A percentile compares a stretch with the other conserved stretches of the same genome.
These are phyloP conservation scores for Megalops cyprinoides DNA, from an alignment of 2,797 vertebrate species.

Conservation along the genomic window DNA sequence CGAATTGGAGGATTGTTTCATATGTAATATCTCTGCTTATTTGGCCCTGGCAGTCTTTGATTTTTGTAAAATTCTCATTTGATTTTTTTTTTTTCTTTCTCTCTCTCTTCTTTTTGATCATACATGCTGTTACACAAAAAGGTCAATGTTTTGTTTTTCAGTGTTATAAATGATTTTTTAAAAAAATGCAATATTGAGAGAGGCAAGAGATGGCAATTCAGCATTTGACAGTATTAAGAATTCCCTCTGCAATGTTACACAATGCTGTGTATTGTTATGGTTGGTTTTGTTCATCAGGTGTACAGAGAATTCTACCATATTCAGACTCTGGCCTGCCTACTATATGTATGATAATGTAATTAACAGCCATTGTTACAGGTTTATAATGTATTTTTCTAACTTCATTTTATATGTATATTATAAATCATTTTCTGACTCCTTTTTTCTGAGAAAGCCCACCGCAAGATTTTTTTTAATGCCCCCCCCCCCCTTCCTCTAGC, in stretches of 20 bases:
- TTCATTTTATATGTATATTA: slow-evolving; percentile 88
- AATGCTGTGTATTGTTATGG: slow-evolving; percentile 74
- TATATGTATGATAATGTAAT: slow-evolving; percentile 88
- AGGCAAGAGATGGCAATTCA: slow-evolving; percentile 70
- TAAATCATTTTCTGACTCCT: slow-evolving; percentile 75
- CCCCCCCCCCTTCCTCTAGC: slow-evolving; percentile 27
- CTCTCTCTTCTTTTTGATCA: slow-evolving; percentile 59
- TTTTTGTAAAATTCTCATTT: slow-evolving; percentile 45
- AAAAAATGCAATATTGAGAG: slow-evolving; percentile 82
- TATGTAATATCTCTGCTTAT: too few relatives aligned
- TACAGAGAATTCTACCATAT: slow-evolving; percentile 72
- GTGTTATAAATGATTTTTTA: slow-evolving; percentile 66
- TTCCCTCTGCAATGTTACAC: slow-evolving; percentile 77
- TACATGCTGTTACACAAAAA: slow-evolving; percentile 74
- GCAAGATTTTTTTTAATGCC: slow-evolving; percentile 49
- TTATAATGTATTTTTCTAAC: slow-evolving; percentile 91
- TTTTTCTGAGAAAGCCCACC: slow-evolving; percentile 69
- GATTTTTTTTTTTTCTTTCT: slow-evolving; percentile 35
- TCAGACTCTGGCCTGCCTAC: slow-evolving; percentile 80
- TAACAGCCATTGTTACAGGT: slow-evolving; percentile 88
- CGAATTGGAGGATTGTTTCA: too few relatives aligned
- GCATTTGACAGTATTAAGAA: slow-evolving; percentile 83
- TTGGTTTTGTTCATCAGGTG: slow-evolving; percentile 78
- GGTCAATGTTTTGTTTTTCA: slow-evolving; percentile 73
- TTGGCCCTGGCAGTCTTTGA: slow-evolving; percentile 40